Base-by-base conservation (phyloP, 2,888 invertebrate genomes). In the Gisinianus flammeolus region DNA sequence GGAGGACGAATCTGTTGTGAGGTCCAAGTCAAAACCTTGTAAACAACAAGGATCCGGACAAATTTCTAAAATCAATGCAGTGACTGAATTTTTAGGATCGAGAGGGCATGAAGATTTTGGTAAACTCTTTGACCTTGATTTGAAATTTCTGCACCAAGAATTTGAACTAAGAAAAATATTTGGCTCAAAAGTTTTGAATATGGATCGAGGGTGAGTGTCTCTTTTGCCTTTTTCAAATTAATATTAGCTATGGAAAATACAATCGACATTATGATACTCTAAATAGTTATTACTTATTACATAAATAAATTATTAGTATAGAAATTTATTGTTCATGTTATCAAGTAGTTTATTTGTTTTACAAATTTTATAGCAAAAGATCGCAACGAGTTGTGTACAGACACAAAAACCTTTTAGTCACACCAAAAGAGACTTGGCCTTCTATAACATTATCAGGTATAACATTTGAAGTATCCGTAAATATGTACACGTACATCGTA, bases 141-240 rank as follows among this genome's bases (percentile, higher is more conserved):
- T 91, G 81, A 92, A 92, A 85, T 90, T 93, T 86, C 88, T 94
- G 28, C 94, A 94, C 88, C 91, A 93, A 16, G 92, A 92, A 82
- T 93, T 93, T 88, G 94, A 94, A 88, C 89, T 94, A 86, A 92
- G 92, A 80, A 90, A 91, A 85, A 93, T 94, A 85, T 94, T 94
- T 89, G 94, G 94, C 28, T 91, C 92, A 26, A 91, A 92, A 87
- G 92, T 93, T 75, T 90, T 94, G 28, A 92, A 92, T 87, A 90
- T 90, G 75, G 92, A 93, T 86, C 88, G 88, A 81, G 87, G 86
- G 89, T 89, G 85, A 83, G 77, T 69, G 68, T 64, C 8, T 64
- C 31, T 19, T 22, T 31, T 66, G 16, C 26, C 16, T 24, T n/a
- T 31, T 6, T n/a, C 6, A 76, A 28, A 35, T 52, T 33, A 58